Percentiles rank a stretch among this genome's conserved stretches.
These are phyloP conservation scores for Lontra canadensis DNA, from an alignment of 2,113 vertebrate genomes.

Conservation along the genomic window DNA sequence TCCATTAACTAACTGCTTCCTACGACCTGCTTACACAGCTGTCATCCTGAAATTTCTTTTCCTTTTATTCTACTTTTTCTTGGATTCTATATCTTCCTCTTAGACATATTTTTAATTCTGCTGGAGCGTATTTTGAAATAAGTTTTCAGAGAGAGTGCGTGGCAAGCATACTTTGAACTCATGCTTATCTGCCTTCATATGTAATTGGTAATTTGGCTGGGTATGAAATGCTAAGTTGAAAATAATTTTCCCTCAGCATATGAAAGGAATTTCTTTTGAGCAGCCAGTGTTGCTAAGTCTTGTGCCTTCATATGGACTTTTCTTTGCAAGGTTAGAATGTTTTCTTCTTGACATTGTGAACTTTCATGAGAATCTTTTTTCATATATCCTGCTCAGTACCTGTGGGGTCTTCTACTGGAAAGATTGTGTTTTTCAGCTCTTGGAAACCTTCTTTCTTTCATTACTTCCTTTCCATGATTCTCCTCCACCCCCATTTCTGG, in stretches of 20 bases:
- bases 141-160: background rate
- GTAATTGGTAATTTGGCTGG: background rate
- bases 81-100: background rate
- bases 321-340: background rate
- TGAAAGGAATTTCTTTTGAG: background rate
- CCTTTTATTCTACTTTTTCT: background rate
- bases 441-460: background rate
- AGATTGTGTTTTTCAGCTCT: background rate
- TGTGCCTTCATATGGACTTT: background rate
- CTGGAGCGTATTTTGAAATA: background rate
- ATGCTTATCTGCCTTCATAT: background rate
- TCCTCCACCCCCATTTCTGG: accelerated
- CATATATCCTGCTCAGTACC: background rate
- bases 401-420: background rate
- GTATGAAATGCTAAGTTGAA: conserved; percentile 1
- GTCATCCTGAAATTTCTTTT: conserved; percentile 25
- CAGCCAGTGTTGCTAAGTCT: background rate
- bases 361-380: background rate
- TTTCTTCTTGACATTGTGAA: background rate
- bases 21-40: background rate
- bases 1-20: background rate
- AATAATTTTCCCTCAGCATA: background rate
- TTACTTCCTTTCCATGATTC: background rate
- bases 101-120: conserved; percentile 3
- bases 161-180: background rate